Base-by-base conservation (phyloP, 1,140 invertebrate genomes). In the Ladona fulva region DNA sequence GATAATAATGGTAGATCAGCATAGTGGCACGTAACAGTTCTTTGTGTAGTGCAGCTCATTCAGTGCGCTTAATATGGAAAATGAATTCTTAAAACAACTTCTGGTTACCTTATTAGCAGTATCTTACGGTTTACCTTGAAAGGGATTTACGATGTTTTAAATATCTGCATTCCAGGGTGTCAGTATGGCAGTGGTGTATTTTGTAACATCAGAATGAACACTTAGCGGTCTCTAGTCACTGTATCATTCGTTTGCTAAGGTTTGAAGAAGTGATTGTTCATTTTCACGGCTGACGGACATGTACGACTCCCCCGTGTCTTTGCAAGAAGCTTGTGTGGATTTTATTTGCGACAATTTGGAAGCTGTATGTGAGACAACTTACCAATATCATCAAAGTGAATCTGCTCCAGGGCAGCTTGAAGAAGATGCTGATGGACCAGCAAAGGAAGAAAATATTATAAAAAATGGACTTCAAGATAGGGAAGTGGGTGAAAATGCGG, bases 291-390 rank as follows among this genome's bases (percentile, higher is more conserved):
- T 22, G n/a, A 22, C n/a, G 14, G 52, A 66, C 74, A 92, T 91
- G 91, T 91, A 87, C 81, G 89, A 91, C 80, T 90, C 87, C 78
- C 91, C 91, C 22, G 83, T 82, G 82, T 87, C 88, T 78, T 86
- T 93, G 59, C 90, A 92, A 82, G 89, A 91, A 78, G 86, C 88
- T 79, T 92, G 91, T 83, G 85, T 93, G 12, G 89, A 92, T 79
- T 90, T 88, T 81, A 91, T 93, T 78, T 91, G 91, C 83, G 89
- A 91, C 79, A 91, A 92, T 83, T 85, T 93, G 66, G 83, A 87
- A 75, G 85, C 86, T 24, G 83, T 92, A n/a, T 91, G 89, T 82
- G 52, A 66, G 14, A 66, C 52, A 66, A 66, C 52, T 22, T 66
- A 66, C n/a, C 52, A 66, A 66, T 66, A 66, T 66, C 14, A 66